Evolutionary conservation across 2,888 invertebrate genomes (phyloP), one percentile per base, ranked within the genome.

Genomic region (Notocelia uddmanniana): DNA sequence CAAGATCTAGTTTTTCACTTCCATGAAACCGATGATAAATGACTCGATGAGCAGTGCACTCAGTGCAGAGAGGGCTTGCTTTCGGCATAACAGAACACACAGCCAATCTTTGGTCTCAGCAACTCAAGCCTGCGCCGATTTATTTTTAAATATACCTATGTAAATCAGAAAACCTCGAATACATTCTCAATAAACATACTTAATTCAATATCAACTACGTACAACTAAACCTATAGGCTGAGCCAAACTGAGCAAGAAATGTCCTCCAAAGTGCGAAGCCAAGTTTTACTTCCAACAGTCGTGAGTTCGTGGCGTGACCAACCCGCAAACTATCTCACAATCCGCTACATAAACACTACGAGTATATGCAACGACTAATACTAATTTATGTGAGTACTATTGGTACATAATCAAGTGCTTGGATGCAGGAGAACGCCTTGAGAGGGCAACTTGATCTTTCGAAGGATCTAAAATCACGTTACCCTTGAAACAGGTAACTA

Each of bases 391-490:
- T 41, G 8, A 2, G 59, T 23, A 26, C 60, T 18, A 19, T 1
- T 45, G 48, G 13, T 48, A 11, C 26, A 26, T 48, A n/a, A 21
- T n/a, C n/a, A 15, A 31, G 19, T 34, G 21, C 52, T 11, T 54
- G 21, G 55, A 48, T 52, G 66, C 45, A 59, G 45, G 63, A 37
- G 41, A 69, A 69, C 59, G 21, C 57, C 48, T 19, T 23, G 23
- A 64, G 52, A 54, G 52, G 52, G 68, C 60, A 59, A 71, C 41
- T 59, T 37, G 52, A 70, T 66, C 34, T n/a, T 15, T 19, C n/a
- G 52, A 59, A 66, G 69, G 63, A 37, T 26, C 52, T 62, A 50
- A 31, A 50, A 50, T 13, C 31, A 18, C 19, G 45, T 18, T 64
- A 54, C 37, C 64, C 64, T 64, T 54, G 52, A 50, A n/a, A 11